These are phyloP conservation scores for Diplogasteroides magnus DNA, from an alignment of 1,140 invertebrate species.

Conservation along the genomic window DNA sequence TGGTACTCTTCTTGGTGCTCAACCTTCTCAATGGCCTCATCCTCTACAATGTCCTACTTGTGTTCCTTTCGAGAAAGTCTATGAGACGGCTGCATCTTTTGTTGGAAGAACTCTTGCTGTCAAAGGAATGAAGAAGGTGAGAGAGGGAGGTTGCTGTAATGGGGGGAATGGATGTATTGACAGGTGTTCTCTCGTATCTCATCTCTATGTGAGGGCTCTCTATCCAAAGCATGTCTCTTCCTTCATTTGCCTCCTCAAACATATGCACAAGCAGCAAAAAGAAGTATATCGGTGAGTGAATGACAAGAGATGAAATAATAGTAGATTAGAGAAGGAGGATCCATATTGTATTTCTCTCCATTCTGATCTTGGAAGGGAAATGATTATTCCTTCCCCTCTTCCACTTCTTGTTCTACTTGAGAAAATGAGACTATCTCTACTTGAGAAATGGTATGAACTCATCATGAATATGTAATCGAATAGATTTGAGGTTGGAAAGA, in stretches of 20 bases:
- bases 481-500: neutral
- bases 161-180: neutral
- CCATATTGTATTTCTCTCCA: neutral
- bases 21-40: no score
- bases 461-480: neutral
- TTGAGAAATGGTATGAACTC: neutral
- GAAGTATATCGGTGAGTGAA: neutral
- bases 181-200: no score
- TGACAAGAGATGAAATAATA: neutral
- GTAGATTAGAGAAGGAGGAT: neutral
- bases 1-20: no score
- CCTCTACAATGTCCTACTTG: no score
- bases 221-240: neutral
- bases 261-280: neutral
- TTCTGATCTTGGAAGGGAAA: neutral
- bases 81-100: neutral
- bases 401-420: neutral
- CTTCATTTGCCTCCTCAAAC: neutral
- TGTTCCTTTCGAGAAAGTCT: neutral
- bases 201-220: neutral
- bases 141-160: neutral
- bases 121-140: neutral
- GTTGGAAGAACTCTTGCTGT: neutral
- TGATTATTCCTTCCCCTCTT: neutral
- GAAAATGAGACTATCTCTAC: neutral